phyloP scores from a whole-genome alignment of 1,140 invertebrate species.

The Nephila pilipes region DNA sequence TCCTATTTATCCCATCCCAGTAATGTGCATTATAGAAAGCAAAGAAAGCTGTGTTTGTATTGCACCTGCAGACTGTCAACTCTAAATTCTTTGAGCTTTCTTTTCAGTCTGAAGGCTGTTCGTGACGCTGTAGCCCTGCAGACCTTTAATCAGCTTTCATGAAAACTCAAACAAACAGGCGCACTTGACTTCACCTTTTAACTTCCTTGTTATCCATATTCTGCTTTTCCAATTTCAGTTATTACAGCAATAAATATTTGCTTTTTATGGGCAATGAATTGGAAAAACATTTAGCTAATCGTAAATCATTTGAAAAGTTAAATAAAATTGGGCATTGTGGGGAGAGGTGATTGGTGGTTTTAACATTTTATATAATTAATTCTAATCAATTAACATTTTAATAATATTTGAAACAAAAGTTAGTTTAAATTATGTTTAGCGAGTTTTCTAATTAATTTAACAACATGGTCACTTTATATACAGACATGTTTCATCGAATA shows the following conservation, averaged over 20 bases:
- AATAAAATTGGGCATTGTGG: not conserved
- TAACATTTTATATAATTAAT: not conserved
- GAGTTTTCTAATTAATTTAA: too few relatives aligned
- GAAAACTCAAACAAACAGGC: not conserved
- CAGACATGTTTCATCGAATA: too few relatives aligned
- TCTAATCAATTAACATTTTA: too few relatives aligned
- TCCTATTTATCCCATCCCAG: not conserved
- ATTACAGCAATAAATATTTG: conserved; percentile 17
- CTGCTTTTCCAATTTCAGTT: conserved; percentile 8
- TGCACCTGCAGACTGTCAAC: conserved; percentile 12
- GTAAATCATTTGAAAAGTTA: not conserved
- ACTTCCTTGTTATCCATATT: conserved; percentile 19
- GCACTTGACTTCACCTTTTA: not conserved
- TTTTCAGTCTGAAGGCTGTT: conserved; percentile 21
- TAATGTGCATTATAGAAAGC: not conserved
- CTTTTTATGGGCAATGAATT: conserved; percentile 2
- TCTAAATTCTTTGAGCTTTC: conserved; percentile 31
- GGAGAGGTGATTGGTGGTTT: not conserved
- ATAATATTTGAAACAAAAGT: too few relatives aligned
- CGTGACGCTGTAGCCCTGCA: not conserved
- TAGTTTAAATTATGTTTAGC: too few relatives aligned
- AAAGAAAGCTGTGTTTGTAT: conserved; percentile 20
- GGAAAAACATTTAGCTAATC: not conserved
- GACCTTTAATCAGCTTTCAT: conserved; percentile 11
- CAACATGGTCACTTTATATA: too few relatives aligned